These are phyloP conservation scores for Spodoptera frugiperda DNA, from an alignment of 1,140 invertebrate genomes.

Conservation along the genomic window DNA sequence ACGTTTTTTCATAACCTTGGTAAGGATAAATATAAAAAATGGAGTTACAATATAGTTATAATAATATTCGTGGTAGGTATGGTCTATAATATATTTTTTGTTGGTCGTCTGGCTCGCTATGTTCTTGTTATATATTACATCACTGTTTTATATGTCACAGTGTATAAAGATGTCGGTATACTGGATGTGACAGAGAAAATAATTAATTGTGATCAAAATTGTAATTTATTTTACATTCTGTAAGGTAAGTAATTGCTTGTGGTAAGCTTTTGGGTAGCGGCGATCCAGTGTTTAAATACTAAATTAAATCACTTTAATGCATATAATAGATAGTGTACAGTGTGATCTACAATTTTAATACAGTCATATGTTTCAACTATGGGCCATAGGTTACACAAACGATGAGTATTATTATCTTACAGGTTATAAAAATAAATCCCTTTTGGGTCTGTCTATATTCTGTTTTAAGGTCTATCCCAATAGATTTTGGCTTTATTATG, in stretches of 20 bases:
- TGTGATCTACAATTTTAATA: too few species aligned
- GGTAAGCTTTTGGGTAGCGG: too few species aligned
- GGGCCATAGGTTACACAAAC: too few species aligned
- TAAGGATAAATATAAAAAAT: conserved; percentile 12
- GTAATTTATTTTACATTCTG: not conserved
- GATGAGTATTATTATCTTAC: too few species aligned
- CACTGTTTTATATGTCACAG: conserved; percentile 26
- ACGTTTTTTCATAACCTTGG: not conserved
- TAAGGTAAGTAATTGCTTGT: not conserved
- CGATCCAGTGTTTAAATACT: too few species aligned
- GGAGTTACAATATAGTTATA: not conserved
- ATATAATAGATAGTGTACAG: too few species aligned
- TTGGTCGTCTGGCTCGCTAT: conserved; percentile 26
- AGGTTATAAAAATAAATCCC: too few species aligned
- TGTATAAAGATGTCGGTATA: not conserved
- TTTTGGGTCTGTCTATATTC: too few species aligned
- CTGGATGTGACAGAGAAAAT: not conserved
- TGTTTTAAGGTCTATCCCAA: too few species aligned
- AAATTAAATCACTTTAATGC: too few species aligned
- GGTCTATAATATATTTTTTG: conserved; percentile 19
- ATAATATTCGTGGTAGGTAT: not conserved
- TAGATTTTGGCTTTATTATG: too few species aligned
- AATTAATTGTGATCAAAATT: not conserved
- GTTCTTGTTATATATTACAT: conserved; percentile 35
- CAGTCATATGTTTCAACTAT: too few species aligned